Evolutionary conservation across 1,140 invertebrate genomes (phyloP), one percentile per base, ranked within the genome.

Genomic region (Dendroctonus ponderosae): DNA sequence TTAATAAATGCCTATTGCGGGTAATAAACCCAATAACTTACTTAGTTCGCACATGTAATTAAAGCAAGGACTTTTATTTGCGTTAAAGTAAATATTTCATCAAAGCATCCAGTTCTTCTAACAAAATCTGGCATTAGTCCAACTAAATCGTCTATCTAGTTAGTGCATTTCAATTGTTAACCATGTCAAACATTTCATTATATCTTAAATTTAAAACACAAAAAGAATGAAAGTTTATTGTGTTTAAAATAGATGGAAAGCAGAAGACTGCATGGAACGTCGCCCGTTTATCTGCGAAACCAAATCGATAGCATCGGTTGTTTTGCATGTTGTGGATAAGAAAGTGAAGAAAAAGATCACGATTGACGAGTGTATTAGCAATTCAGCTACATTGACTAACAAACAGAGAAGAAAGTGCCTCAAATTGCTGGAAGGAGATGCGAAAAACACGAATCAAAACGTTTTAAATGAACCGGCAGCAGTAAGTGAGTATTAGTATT

Each of bases 401-500:
- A 56, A 50, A 39, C 66, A 68, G 40, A 54, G 50, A 40, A 57
- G 15, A 26, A 62, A 51, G 42, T 68, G 66, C 38, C 14, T 52
- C n/a, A 62, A 50, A 54, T 15, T 68, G 40, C 52, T 66, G 43
- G 37, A 56, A 12, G 62, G 43, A 8, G 48, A 37, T 9, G 50
- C 12, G 40, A 42, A 41, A 5, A 38, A 12, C 7, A 38, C 12
- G 38, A 61, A 46, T 11, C 12, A 15, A 6, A 50, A 50, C 2
- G 11, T 52, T 12, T 15, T 8, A n/a, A 48, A 61, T 37, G 60
- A 68, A 43, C 60, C 66, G 51, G 66, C 59, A 48, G 59, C 66
- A 68, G 66, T 68, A 68, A 68, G 66, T 68, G 66, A 68, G 66
- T 68, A 54, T 42, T 54, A 54, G n/a, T 53, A 46, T 12, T 56